Evolutionary conservation across 2,888 invertebrate species (phyloP).

Genomic region (Cepaea hortensis): DNA sequence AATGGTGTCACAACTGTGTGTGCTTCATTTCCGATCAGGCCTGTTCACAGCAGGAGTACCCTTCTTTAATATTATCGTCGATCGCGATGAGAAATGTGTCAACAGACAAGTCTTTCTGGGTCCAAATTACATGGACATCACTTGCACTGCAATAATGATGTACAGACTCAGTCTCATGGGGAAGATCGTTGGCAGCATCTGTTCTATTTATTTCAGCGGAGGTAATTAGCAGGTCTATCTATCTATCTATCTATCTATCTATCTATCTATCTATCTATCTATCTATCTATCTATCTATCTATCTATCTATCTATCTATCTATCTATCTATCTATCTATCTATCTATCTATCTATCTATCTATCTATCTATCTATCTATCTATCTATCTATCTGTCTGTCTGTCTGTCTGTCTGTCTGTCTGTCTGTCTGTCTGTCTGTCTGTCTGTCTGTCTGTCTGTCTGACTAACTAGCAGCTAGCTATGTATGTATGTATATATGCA

Average conservation of each 20-base stretch:
- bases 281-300: neutral
- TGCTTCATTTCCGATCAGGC: too few relatives aligned
- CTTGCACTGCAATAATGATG: too few relatives aligned
- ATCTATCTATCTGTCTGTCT: neutral
- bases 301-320: neutral
- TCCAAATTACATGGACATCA: too few relatives aligned
- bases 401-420: slow-evolving; percentile 7
- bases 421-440: slow-evolving; percentile 7
- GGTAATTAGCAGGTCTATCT: neutral
- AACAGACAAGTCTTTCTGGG: too few relatives aligned
- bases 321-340: neutral
- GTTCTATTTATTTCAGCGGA: too few relatives aligned
- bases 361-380: neutral
- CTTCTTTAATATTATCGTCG: too few relatives aligned
- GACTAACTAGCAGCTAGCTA: neutral
- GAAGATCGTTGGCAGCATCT: too few relatives aligned
- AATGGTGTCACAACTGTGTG: too few relatives aligned
- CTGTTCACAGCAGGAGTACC: too few relatives aligned
- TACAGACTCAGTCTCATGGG: too few relatives aligned
- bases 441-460: neutral
- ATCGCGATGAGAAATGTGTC: too few relatives aligned
- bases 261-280: neutral
- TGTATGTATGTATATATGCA: neutral
- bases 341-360: neutral
- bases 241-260: neutral